A percentile compares a stretch with the other conserved stretches of the same genome.
These are phyloP conservation scores for Eretmochelys imbricata DNA, from an alignment of 2,113 vertebrate species.

Conservation along the genomic window DNA sequence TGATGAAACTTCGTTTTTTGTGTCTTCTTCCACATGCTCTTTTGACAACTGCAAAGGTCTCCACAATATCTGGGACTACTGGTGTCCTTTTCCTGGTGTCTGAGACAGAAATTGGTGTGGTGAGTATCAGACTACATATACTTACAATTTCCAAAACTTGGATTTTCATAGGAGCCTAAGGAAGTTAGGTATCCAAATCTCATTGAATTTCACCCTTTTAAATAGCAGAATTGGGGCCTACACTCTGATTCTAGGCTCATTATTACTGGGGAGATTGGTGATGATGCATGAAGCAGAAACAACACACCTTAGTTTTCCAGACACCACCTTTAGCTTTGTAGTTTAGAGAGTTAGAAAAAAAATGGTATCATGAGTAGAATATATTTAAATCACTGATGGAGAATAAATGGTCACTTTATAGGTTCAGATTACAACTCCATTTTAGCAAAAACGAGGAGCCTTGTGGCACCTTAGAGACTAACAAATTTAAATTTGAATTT, in stretches of 20 bases:
- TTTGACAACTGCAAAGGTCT: not conserved
- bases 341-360: not conserved
- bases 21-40: constrained; percentile 87
- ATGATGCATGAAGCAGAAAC: not conserved
- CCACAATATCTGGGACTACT: not conserved
- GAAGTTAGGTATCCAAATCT: not conserved
- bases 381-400: not conserved
- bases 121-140: not conserved
- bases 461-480: too few species aligned
- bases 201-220: not conserved
- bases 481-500: too few species aligned
- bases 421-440: not conserved
- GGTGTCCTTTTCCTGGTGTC: constrained; percentile 56
- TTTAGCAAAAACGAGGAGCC: not conserved
- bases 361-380: not conserved
- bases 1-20: constrained; percentile 83
- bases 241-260: not conserved
- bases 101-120: constrained; percentile 27
- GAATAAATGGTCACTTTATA: not conserved
- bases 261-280: not conserved
- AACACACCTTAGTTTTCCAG: not conserved
- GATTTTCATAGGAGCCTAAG: not conserved
- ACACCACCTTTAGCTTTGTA: not conserved
- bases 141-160: not conserved
- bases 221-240: too few species aligned